Percentiles rank a stretch among this genome's conserved stretches.
Evolutionary conservation across 2,113 vertebrate species (phyloP).

Genomic region (Pomatostomus ruficeps): DNA sequence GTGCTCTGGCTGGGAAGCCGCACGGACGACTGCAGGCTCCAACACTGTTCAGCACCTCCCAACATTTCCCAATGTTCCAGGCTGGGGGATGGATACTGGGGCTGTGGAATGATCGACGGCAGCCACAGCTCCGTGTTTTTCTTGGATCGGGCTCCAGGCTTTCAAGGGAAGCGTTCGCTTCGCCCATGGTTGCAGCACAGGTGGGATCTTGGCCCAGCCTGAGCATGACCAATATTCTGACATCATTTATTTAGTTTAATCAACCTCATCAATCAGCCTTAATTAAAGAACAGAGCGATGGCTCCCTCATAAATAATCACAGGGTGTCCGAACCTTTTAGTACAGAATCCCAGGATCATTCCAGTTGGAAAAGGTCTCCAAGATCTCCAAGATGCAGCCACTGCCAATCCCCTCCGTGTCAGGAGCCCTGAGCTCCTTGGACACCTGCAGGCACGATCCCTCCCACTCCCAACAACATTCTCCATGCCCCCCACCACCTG

Average conservation of each 20-base stretch:
- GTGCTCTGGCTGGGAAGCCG: not conserved
- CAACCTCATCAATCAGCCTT: slow-evolving; percentile 6
- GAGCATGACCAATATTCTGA: slow-evolving; percentile 25
- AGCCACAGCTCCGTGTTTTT: not conserved
- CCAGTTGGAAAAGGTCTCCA: not conserved
- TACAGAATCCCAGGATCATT: not conserved
- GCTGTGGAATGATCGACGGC: not conserved
- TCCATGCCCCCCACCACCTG: not conserved
- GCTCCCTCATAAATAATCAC: not conserved
- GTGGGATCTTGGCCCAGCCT: not conserved
- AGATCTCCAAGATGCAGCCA: not conserved
- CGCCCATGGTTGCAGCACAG: slow-evolving; percentile 15
- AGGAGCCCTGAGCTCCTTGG: not conserved
- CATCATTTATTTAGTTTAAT: slow-evolving; percentile 33
- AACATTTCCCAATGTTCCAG: not conserved
- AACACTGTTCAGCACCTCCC: not conserved
- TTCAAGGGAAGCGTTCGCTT: not conserved
- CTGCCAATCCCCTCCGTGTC: not conserved
- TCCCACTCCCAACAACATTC: not conserved
- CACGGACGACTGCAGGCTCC: not conserved
- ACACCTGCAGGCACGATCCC: not conserved
- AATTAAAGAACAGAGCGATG: slow-evolving; percentile 2
- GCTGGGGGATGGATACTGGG: not conserved
- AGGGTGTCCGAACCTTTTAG: not conserved
- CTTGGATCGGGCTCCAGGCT: not conserved